Base-by-base conservation (phyloP, 2,113 vertebrate species). In the Bettongia penicillata region DNA sequence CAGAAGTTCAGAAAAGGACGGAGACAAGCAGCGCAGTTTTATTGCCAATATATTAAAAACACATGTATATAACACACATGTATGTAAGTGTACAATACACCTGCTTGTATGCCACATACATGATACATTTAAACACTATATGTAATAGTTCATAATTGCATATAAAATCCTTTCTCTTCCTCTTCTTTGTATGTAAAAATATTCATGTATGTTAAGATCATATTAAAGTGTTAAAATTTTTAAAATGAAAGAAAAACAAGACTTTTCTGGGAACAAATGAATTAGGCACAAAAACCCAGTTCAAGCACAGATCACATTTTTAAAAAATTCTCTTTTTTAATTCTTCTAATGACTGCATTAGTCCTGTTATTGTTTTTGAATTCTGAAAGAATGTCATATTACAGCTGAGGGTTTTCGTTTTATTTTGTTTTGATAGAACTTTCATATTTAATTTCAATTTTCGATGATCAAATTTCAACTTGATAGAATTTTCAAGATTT, bases 401-500 rank as follows among this genome's bases (percentile, higher is more conserved):
- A 94, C 51, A 31, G 53, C 48, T 91, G 92, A 95, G 25, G 48
- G 51, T 53, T 90, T 91, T 37, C 8, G 25, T 57, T 43, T 84
- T 49, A 43, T 84, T 84, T 84, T 51, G 22, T 68, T 89, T 51
- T 91, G 52, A 93, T 24, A 92, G 8, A 43, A 94, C 49, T 77
- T 37, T 90, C 77, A 37, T 48, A 48, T 48, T 48, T 48, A 48
- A 48, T 48, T 48, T 48, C 48, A 48, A 48, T 48, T 48, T 48
- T 48, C 48, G 3, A 48, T 48, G 48, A 48, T 48, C 48, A 48
- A 48, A 48, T 48, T 48, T 48, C 48, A 48, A 48, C 68, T 51
- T 90, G 52, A 93, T 24, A 92, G 8, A 43, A 94, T 51, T 77
- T 37, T 90, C 77, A 37, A 77, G 68, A 94, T 89, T 95, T 93